These are phyloP conservation scores for Rhipidura dahli DNA, from an alignment of 2,113 vertebrate genomes.

Conservation along the genomic window DNA sequence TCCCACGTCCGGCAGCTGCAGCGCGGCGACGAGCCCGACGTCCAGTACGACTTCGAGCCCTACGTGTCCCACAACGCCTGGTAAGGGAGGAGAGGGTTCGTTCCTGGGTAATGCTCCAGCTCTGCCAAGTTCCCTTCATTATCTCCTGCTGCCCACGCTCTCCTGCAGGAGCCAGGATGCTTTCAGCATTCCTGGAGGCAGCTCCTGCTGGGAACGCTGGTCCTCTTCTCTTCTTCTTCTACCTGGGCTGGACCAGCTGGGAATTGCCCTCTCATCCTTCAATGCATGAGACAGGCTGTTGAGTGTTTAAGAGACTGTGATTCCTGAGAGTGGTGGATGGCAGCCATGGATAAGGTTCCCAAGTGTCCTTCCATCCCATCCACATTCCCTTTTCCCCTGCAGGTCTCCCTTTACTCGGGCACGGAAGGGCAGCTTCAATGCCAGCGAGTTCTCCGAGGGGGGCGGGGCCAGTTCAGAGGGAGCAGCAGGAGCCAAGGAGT, in stretches of 20 bases:
- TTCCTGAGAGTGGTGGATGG: rapidly evolving
- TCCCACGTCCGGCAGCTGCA: constrained; percentile 86
- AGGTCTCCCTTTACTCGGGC: constrained; percentile 74
- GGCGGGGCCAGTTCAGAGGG: background rate
- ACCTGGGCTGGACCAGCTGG: background rate
- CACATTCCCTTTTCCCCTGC: background rate
- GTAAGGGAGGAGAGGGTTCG: background rate
- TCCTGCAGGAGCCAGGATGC: background rate
- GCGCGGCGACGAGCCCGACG: constrained; percentile 79
- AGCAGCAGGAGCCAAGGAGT: constrained; percentile 42
- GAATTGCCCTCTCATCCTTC: background rate
- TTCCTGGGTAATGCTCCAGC: background rate
- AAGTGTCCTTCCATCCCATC: background rate
- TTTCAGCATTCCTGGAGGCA: background rate
- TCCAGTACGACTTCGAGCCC: constrained; percentile 84
- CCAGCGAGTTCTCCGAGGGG: constrained; percentile 62
- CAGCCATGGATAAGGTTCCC: background rate
- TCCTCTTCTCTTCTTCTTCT: no score
- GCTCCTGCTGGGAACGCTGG: background rate
- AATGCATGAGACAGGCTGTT: rapidly evolving
- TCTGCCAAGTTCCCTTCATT: rapidly evolving
- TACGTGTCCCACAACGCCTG: constrained; percentile 74
- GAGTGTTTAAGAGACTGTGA: rapidly evolving
- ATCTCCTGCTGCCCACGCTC: background rate
- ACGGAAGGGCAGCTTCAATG: constrained; percentile 81